Evolutionary conservation across 2,797 vertebrate species (phyloP).

Genomic region (Phaenicophaeus curvirostris): DNA sequence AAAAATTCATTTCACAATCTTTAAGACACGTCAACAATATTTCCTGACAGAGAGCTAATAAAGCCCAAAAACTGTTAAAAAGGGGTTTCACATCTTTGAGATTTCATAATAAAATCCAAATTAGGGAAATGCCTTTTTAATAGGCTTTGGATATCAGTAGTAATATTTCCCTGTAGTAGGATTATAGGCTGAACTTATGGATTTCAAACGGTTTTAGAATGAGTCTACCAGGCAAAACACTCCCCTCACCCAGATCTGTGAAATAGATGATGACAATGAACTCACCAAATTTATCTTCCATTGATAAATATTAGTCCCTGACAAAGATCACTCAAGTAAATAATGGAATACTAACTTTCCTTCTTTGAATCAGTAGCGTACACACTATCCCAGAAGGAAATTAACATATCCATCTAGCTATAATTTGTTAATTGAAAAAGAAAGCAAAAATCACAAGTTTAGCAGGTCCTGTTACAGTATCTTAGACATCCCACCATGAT

Average conservation of each 20-base stretch:
- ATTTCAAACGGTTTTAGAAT: not conserved
- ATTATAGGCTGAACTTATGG: constrained; percentile 5
- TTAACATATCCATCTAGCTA: not conserved
- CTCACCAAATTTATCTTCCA: not conserved
- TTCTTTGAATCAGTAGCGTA: not conserved
- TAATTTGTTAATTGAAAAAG: not conserved
- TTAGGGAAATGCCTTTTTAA: constrained; percentile 28
- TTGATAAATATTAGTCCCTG: not conserved
- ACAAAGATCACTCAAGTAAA: not conserved
- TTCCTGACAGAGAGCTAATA: not conserved
- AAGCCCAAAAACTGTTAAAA: constrained; percentile 14
- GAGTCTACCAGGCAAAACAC: not conserved
- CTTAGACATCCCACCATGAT: not conserved
- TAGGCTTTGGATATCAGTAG: constrained; percentile 19
- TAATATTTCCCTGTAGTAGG: not conserved
- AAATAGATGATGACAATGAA: not conserved
- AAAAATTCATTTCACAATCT: not conserved
- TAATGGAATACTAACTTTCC: not conserved
- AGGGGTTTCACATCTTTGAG: not conserved
- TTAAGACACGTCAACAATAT: not conserved
- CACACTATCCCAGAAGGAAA: not conserved
- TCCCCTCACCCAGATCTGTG: not conserved
- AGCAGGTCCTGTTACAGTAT: not conserved
- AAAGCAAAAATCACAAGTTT: not conserved
- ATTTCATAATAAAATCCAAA: constrained; percentile 2